Evolutionary conservation across 2,888 invertebrate genomes (phyloP).

Genomic region (Pharmacophagus antenor): DNA sequence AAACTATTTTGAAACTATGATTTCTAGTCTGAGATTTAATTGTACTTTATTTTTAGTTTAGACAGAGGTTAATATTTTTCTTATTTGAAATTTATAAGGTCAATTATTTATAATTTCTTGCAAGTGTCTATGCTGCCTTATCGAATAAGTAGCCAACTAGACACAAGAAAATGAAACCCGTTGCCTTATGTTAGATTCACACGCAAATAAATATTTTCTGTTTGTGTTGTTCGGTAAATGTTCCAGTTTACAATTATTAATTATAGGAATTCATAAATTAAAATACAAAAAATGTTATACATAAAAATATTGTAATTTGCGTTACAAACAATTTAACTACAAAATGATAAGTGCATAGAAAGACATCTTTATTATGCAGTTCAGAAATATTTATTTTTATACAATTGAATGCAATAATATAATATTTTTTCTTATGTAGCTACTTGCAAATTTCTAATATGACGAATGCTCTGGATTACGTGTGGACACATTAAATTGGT

Average conservation of each 20-base stretch:
- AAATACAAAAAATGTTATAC: not conserved
- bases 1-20: not conserved
- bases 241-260: not conserved
- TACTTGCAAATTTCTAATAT: not conserved
- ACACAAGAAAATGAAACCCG: conserved; percentile 25
- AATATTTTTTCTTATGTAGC: no score
- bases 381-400: not conserved
- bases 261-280: not conserved
- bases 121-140: conserved; percentile 10
- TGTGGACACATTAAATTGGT: not conserved
- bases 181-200: conserved; percentile 26
- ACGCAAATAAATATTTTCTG: conserved; percentile 26
- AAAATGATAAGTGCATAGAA: not conserved
- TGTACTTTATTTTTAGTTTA: not conserved
- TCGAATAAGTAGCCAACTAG: conserved; percentile 19
- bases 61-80: not conserved
- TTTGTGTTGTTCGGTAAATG: not conserved
- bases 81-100: not conserved
- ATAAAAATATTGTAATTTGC: not conserved
- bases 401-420: no score
- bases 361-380: not conserved
- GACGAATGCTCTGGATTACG: not conserved
- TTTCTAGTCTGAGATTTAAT: not conserved
- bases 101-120: not conserved
- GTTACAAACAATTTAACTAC: not conserved